These are phyloP conservation scores for Gephyroberyx darwinii DNA, from an alignment of 2,797 vertebrate genomes.

Conservation along the genomic window DNA sequence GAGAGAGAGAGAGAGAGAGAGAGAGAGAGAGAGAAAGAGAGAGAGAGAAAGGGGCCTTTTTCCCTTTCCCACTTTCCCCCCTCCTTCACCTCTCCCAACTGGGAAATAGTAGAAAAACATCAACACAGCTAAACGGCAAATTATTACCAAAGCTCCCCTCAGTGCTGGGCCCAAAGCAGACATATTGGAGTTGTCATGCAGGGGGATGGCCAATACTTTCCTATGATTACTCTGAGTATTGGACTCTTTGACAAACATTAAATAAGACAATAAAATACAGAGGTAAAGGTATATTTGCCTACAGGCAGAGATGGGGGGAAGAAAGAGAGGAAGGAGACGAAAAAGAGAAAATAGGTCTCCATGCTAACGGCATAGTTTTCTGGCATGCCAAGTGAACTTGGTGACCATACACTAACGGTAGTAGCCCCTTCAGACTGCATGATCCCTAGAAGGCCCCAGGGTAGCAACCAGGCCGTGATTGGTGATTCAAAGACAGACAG, in stretches of 20 bases:
- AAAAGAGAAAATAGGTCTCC: conserved; percentile 58
- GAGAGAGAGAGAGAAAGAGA: conserved; percentile 43
- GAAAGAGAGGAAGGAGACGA: conserved; percentile 43
- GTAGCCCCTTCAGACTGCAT: conserved; percentile 47
- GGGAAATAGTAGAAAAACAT: conserved; percentile 77
- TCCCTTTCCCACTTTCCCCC: conserved; percentile 29
- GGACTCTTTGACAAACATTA: conserved; percentile 74
- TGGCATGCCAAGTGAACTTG: conserved; percentile 55
- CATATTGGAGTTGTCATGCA: conserved; percentile 74
- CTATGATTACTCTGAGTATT: conserved; percentile 65
- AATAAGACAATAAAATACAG: conserved; percentile 73
- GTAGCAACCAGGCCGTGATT: conserved; percentile 34
- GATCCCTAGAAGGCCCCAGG: conserved; percentile 42
- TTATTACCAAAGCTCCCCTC: conserved; percentile 76
- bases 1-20: conserved; percentile 29
- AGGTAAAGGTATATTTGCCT: conserved; percentile 61
- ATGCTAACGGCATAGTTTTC: conserved; percentile 55
- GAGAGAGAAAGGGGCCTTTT: conserved; percentile 53
- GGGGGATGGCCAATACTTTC: conserved; percentile 65
- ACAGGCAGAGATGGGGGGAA: conserved; percentile 44
- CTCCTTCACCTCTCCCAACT: conserved; percentile 72
- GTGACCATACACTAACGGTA: conserved; percentile 51
- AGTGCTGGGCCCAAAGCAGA: conserved; percentile 60
- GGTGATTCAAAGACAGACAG: conserved; percentile 39
- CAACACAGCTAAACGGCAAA: conserved; percentile 77